A percentile compares a stretch with the other conserved stretches of the same genome.
These are phyloP conservation scores for Lucifuga dentata DNA, from an alignment of 2,113 vertebrate genomes.

Conservation along the genomic window DNA sequence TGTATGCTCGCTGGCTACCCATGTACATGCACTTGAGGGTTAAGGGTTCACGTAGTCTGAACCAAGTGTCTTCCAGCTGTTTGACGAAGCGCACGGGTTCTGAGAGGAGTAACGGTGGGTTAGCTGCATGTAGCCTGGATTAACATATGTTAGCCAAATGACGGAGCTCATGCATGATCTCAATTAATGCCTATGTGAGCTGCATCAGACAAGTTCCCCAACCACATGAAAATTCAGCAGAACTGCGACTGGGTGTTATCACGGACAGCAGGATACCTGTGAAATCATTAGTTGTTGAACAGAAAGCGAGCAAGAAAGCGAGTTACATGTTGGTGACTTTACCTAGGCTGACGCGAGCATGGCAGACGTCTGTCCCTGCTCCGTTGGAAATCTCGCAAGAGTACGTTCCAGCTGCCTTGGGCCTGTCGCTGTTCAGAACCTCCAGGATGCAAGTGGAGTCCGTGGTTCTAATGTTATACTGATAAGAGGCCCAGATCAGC, in stretches of 20 bases:
- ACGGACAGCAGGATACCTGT: neutral
- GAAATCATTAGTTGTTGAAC: neutral
- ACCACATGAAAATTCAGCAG: no score
- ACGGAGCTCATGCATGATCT: constrained; percentile 67
- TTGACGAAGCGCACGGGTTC: constrained; percentile 40
- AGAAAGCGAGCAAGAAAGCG: constrained; percentile 4
- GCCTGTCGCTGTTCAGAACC: constrained; percentile 83
- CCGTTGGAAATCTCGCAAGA: constrained; percentile 88
- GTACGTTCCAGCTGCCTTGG: constrained; percentile 84
- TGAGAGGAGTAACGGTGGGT: constrained; percentile 43
- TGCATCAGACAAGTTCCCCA: no score
- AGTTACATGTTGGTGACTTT: constrained; percentile 55
- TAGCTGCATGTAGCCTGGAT: constrained; percentile 21
- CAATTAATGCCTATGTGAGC: neutral
- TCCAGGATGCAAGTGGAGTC: constrained; percentile 86
- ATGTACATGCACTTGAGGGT: constrained; percentile 58
- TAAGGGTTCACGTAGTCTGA: constrained; percentile 50
- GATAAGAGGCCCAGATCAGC: constrained; percentile 83
- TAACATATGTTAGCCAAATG: neutral
- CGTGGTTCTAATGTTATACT: constrained; percentile 72
- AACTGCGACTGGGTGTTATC: no score
- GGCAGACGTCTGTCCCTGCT: constrained; percentile 87
- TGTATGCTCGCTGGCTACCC: constrained; percentile 85
- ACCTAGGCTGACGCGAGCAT: constrained; percentile 85
- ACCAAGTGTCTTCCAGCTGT: constrained; percentile 78